Evolutionary conservation across 2,888 invertebrate species (phyloP).

Genomic region (Meloe dianella): DNA sequence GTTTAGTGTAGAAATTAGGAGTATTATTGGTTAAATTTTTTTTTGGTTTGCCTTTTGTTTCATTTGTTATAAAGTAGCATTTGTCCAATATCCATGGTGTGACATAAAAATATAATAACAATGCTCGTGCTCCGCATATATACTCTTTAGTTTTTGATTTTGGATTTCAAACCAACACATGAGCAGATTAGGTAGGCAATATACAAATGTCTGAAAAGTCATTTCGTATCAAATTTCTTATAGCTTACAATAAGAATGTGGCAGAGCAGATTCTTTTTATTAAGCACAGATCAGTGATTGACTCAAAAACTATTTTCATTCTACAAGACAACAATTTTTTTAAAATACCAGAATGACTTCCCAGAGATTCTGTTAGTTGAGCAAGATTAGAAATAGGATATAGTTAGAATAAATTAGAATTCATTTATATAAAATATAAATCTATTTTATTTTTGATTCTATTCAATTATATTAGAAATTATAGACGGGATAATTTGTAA

Average conservation of each 20-base stretch:
- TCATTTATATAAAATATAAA: conserved; percentile 13
- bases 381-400: conserved; percentile 10
- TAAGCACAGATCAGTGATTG: too few species aligned
- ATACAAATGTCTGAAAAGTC: background rate
- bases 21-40: conserved; percentile 42
- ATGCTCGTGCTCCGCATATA: conserved; percentile 39
- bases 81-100: conserved; percentile 38
- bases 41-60: too few species aligned
- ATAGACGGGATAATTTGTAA: background rate
- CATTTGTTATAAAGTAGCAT: conserved; percentile 17
- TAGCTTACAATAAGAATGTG: too few species aligned
- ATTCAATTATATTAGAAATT: background rate
- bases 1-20: conserved; percentile 42
- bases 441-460: background rate
- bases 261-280: too few species aligned
- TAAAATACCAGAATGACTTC: background rate
- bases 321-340: too few species aligned
- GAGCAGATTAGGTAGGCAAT: background rate
- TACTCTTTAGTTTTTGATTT: background rate
- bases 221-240: too few species aligned
- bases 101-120: conserved; percentile 35
- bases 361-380: background rate
- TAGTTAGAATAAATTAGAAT: too few species aligned
- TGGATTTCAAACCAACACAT: background rate
- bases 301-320: too few species aligned